Conservation (phyloP, 2,113 vertebrate genomes). For the Merops nubicus region DNA sequence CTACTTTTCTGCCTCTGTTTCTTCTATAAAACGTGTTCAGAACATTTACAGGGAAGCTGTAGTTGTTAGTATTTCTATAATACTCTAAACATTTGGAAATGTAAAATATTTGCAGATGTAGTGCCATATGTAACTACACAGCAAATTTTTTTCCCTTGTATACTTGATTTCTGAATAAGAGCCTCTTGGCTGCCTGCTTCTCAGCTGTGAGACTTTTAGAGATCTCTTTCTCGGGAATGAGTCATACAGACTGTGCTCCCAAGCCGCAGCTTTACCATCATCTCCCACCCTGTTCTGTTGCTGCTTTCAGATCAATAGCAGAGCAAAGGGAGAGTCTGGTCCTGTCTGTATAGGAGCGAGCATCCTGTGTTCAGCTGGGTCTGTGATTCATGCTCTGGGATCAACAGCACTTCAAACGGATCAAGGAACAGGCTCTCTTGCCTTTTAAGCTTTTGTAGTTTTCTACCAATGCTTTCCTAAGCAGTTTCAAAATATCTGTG, state of each 20-base stretch:
- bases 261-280: not conserved
- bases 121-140: not conserved
- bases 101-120: slow-evolving; percentile 58
- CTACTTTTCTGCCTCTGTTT: slow-evolving; percentile 14
- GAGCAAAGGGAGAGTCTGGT: not conserved
- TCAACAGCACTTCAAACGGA: not conserved
- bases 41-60: slow-evolving; percentile 25
- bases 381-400: not conserved
- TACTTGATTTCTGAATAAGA: not conserved
- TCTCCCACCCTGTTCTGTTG: not conserved
- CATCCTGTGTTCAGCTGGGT: not conserved
- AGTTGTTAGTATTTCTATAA: not conserved
- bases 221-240: not conserved
- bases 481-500: not conserved
- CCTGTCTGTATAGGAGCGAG: not conserved
- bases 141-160: not conserved
- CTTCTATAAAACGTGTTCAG: slow-evolving; percentile 31
- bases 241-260: not conserved
- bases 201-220: slow-evolving; percentile 19
- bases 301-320: not conserved
- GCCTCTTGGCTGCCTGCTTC: slow-evolving; percentile 27
- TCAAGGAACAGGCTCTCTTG: not conserved
- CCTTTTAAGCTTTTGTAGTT: not conserved
- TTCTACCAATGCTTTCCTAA: not conserved
- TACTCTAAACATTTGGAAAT: slow-evolving; percentile 20